Percentiles rank a stretch among this genome's conserved stretches.
Evolutionary conservation across 2,113 vertebrate species (phyloP).

Genomic region (Microtus ochrogaster): DNA sequence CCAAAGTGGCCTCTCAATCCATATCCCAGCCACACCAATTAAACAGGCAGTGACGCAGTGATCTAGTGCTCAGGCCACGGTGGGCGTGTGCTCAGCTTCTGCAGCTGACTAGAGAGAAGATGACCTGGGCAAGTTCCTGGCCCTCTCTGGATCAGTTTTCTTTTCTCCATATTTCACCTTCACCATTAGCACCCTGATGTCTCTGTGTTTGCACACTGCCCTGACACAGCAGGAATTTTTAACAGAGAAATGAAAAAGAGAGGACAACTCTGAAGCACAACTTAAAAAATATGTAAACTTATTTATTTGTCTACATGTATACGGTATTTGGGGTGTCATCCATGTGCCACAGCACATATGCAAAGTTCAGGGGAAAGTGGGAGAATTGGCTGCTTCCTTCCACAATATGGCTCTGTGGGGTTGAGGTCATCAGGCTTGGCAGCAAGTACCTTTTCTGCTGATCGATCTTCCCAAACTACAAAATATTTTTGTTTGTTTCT

Average conservation of each 20-base stretch:
- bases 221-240: background rate
- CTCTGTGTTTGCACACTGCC: background rate
- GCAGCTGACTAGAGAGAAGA: background rate
- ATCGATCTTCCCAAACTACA: too few species aligned
- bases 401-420: too few species aligned
- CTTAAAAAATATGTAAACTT: background rate
- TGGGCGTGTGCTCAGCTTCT: background rate
- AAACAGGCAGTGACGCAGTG: background rate
- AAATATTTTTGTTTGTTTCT: too few species aligned
- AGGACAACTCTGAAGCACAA: conserved; percentile 27
- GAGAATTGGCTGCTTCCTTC: too few species aligned
- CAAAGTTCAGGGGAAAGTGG: too few species aligned
- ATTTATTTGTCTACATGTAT: too few species aligned
- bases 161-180: background rate
- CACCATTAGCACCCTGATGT: background rate
- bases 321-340: too few species aligned
- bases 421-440: too few species aligned
- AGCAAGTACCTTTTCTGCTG: too few species aligned
- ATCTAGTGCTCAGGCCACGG: background rate
- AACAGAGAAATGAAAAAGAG: background rate
- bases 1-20: background rate
- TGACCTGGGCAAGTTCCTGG: background rate
- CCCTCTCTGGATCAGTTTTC: background rate
- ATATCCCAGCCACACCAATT: background rate
- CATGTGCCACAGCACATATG: too few species aligned